A percentile compares a stretch with the other conserved stretches of the same genome.
Evolutionary conservation across 2,113 vertebrate genomes (phyloP).

Genomic region (Perca flavescens): DNA sequence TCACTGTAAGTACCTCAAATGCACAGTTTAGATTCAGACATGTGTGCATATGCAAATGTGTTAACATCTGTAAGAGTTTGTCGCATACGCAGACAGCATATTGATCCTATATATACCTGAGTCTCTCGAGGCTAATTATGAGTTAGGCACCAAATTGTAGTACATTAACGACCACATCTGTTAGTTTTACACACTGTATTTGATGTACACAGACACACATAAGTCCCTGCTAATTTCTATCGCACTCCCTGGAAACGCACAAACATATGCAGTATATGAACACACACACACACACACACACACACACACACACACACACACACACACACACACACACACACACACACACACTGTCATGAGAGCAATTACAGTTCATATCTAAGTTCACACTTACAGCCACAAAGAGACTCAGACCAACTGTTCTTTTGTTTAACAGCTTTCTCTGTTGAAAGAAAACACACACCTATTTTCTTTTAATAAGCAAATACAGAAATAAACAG

Average conservation of each 20-base stretch:
- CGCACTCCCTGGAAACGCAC: constrained; percentile 53
- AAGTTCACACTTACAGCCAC: constrained; percentile 75
- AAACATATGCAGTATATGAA: background rate
- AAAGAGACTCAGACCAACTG: constrained; percentile 74
- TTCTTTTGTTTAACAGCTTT: constrained; percentile 72
- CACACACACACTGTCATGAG: constrained; percentile 38
- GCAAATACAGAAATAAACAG: constrained; percentile 42
- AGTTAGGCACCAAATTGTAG: constrained; percentile 71
- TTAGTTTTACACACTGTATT: constrained; percentile 52
- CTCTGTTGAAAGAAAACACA: constrained; percentile 36
- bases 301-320: constrained; percentile 30
- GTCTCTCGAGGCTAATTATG: constrained; percentile 81
- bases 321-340: constrained; percentile 35
- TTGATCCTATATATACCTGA: constrained; percentile 61
- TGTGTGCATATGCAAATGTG: constrained; percentile 17
- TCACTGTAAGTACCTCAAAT: constrained; percentile 91
- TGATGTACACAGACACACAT: constrained; percentile 49
- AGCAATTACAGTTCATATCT: constrained; percentile 61
- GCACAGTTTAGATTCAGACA: constrained; percentile 32
- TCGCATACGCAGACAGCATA: constrained; percentile 32
- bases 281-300: constrained; percentile 41
- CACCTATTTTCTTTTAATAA: constrained; percentile 51
- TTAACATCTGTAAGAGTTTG: constrained; percentile 31
- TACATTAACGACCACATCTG: constrained; percentile 78
- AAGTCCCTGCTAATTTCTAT: constrained; percentile 66